phyloP scores from a whole-genome alignment of 2,888 invertebrate species.

The Hypomecis atomaria region DNA sequence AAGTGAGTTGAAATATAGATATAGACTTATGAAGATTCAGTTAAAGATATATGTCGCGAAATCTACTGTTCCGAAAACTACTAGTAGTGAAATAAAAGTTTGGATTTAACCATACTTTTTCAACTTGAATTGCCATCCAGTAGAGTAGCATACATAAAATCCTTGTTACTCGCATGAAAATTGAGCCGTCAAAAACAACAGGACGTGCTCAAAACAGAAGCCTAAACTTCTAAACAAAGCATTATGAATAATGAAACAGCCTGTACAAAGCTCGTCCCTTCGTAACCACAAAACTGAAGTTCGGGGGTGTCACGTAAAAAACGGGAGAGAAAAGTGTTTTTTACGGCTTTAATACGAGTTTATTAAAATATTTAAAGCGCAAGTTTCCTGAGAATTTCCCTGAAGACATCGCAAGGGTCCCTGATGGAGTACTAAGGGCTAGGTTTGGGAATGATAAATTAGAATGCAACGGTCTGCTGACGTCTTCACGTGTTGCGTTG shows the following conservation, averaged over 20 bases:
- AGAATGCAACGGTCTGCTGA: slow-evolving; percentile 62
- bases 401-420: slow-evolving; percentile 75
- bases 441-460: slow-evolving; percentile 78
- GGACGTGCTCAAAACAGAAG: slow-evolving; percentile 67
- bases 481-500: slow-evolving; percentile 60
- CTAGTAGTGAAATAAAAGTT: too few relatives aligned
- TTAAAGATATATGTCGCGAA: too few relatives aligned
- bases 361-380: slow-evolving; percentile 83
- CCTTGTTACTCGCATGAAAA: slow-evolving; percentile 46
- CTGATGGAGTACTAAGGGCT: slow-evolving; percentile 68
- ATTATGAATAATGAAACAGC: slow-evolving; percentile 82
- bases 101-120: too few relatives aligned
- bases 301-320: slow-evolving; percentile 71
- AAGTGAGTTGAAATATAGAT: too few relatives aligned
- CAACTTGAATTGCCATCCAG: too few relatives aligned
- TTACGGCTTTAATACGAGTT: slow-evolving; percentile 82
- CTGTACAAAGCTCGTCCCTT: slow-evolving; percentile 59
- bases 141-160: background rate
- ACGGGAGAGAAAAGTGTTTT: slow-evolving; percentile 80
- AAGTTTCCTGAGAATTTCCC: slow-evolving; percentile 82
- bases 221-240: slow-evolving; percentile 74
- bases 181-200: slow-evolving; percentile 70
- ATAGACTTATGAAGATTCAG: too few relatives aligned
- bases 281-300: slow-evolving; percentile 59
- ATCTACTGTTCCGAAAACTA: too few relatives aligned